Percentiles rank a stretch among this genome's conserved stretches.
These are phyloP conservation scores for Bufo bufo DNA, from an alignment of 2,113 vertebrate species.

Conservation along the genomic window DNA sequence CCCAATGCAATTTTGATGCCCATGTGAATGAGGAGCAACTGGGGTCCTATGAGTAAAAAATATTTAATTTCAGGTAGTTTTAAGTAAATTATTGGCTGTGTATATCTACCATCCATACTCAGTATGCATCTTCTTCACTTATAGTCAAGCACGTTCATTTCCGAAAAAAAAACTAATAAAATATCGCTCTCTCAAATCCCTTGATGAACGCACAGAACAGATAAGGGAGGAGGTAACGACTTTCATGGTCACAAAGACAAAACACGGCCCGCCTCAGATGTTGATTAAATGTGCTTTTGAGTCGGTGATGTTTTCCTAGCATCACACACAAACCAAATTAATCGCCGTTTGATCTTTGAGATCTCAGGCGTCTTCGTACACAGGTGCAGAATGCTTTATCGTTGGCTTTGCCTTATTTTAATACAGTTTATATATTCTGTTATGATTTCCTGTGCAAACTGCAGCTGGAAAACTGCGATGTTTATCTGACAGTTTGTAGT, in stretches of 20 bases:
- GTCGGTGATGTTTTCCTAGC: slow-evolving; percentile 1
- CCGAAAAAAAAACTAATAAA: background rate
- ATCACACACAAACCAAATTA: background rate
- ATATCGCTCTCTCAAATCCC: background rate
- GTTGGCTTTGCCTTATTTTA: background rate
- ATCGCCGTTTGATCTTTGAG: slow-evolving; percentile 25
- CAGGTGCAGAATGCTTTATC: background rate
- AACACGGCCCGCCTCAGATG: slow-evolving; percentile 19
- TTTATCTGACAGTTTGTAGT: background rate
- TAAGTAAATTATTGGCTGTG: background rate
- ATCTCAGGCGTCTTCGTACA: slow-evolving; percentile 3
- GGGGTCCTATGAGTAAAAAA: too few relatives aligned
- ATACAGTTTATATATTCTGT: background rate
- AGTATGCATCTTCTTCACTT: background rate
- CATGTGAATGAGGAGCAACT: background rate
- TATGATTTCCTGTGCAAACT: background rate
- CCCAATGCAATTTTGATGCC: background rate
- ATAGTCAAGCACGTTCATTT: background rate
- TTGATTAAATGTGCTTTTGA: slow-evolving; percentile 41
- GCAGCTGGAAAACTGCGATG: background rate
- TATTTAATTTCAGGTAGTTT: too few relatives aligned
- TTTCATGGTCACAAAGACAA: slow-evolving; percentile 26
- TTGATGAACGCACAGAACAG: slow-evolving; percentile 9
- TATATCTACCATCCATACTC: background rate
- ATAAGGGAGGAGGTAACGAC: slow-evolving; percentile 18